Evolutionary conservation across 35 echinoderm and acorn worm genomes (phyloP), one percentile per base, ranked within the genome.

Genomic region (Ophiothrix spiculata): DNA sequence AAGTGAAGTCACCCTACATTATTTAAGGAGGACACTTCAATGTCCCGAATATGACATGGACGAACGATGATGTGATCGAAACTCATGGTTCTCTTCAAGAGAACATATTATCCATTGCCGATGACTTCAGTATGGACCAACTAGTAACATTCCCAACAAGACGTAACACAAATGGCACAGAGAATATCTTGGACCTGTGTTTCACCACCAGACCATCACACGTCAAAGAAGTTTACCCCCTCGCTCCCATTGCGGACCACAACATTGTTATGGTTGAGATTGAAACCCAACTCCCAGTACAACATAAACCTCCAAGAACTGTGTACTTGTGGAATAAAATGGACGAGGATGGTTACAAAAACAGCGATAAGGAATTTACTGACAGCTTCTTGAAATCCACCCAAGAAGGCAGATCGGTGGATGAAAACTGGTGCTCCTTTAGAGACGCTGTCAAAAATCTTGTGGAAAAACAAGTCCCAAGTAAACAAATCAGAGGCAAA

Each of bases 251-350:
- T 8, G 40, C 78, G 10, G 78, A 80, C 78, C 37, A 80, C 78
- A 80, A 32, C 41, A 80, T 32, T 80, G 78, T 80, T 80, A 80
- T 80, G 78, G 78, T 80, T 41, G 78, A 80, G 32, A 80, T 39
- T 2, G 37, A 80, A 14, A 80, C 78, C 12, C 78, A 41, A 25
- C 16, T 23, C 32, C 40, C 78, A 17, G 25, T 39, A 15, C 78
- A 15, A 39, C 16, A 23, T 1, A 80, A 78, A 78, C 76, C 76
- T 34, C 76, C 76, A 78, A 80, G 78, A 32, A 80, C 37, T 39
- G 34, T 80, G 16, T 80, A 80, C 19, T 25, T 39, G 0, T 80
- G 78, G 78, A 80, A 25, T 32, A 80, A 39, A 31, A 4, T 80
- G 21, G 40, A 80, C 40, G 78, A 80, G 78, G 36, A 80, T 39